Conservation (phyloP, 1,140 invertebrate species). For the Apis mellifera region Amel_HAv3.1 CM009946.2:2904001-2904500, state of each 20-base stretch:
- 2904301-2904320: no score
- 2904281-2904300: no score
- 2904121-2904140: conserved; percentile 28
- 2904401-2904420: no score
- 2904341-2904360: no score
- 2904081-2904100: not conserved
- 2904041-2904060: conserved; percentile 17
- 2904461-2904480: no score
- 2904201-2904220: conserved; percentile 36
- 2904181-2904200: conserved; percentile 48
- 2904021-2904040: conserved; percentile 15
- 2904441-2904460: no score
- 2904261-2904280: no score
- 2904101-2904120: conserved; percentile 16
- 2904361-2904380: no score
- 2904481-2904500: no score
- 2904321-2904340: no score
- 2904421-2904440: no score
- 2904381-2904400: no score
- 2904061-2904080: not conserved
- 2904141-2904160: conserved; percentile 1
- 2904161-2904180: conserved; percentile 14
- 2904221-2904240: not conserved
- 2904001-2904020: not conserved
- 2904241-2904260: not conserved